phyloP scores from a whole-genome alignment of 1,140 invertebrate species.

The Yoshiicerus persimilis region DNA sequence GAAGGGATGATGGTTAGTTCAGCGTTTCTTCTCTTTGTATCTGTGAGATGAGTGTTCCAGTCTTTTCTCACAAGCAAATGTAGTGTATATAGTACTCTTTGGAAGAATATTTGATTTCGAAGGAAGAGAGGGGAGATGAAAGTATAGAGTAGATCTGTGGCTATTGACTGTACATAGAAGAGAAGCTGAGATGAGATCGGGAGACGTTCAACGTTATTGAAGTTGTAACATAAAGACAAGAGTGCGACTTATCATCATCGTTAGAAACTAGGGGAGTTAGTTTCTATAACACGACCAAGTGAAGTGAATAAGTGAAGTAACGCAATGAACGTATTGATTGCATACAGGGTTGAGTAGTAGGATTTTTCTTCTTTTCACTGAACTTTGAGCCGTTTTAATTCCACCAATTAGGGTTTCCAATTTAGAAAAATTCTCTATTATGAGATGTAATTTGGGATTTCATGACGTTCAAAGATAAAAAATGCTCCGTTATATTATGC shows the following conservation, averaged over 20 bases:
- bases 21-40: too few relatives aligned
- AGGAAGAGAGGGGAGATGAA: neutral
- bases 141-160: neutral
- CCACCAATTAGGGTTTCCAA: too few relatives aligned
- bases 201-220: neutral
- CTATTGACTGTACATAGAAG: neutral
- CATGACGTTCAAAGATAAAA: too few relatives aligned
- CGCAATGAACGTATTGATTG: neutral
- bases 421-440: too few relatives aligned
- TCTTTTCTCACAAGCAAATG: neutral
- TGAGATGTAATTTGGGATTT: too few relatives aligned
- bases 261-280: neutral
- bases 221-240: neutral
- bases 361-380: neutral
- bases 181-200: neutral
- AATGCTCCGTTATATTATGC: too few relatives aligned
- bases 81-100: neutral
- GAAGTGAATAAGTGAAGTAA: neutral
- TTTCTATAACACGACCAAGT: neutral
- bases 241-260: neutral
- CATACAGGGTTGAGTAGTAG: neutral
- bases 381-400: neutral
- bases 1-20: neutral
- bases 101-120: neutral
- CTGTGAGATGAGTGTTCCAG: neutral